Percentiles rank a stretch among this genome's conserved stretches.
phyloP scores from a whole-genome alignment of 1,140 invertebrate species.

The Microplitis demolitor region DNA sequence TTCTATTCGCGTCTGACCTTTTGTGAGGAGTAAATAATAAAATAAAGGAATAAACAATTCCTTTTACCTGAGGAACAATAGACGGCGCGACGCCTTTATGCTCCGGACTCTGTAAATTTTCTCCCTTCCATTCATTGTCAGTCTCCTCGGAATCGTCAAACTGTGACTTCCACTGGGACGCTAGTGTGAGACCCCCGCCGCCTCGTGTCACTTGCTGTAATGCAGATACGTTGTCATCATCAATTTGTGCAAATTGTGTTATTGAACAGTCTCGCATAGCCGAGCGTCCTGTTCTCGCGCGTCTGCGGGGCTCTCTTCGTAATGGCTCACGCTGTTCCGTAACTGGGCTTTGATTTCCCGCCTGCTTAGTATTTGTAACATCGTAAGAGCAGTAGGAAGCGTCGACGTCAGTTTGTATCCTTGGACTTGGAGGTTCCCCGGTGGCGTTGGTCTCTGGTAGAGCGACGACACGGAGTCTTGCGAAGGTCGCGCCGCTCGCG shows the following conservation, averaged over 20 bases:
- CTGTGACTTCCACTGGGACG: constrained; percentile 92
- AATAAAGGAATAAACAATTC: neutral
- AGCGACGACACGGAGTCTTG: constrained; percentile 51
- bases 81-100: constrained; percentile 59
- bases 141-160: constrained; percentile 93
- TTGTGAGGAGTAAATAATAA: neutral
- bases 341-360: constrained; percentile 58
- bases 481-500: constrained; percentile 56
- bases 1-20: constrained; percentile 28
- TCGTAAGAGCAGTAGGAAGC: constrained; percentile 65
- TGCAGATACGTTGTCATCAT: constrained; percentile 90
- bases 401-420: constrained; percentile 66
- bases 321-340: constrained; percentile 58
- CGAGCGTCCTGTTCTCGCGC: constrained; percentile 51
- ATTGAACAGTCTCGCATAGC: constrained; percentile 67
- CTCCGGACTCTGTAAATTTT: constrained; percentile 74
- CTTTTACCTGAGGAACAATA: constrained; percentile 49
- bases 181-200: constrained; percentile 78
- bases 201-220: constrained; percentile 82
- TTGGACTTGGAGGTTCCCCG: constrained; percentile 63
- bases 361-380: constrained; percentile 55
- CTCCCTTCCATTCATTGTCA: constrained; percentile 90
- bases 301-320: constrained; percentile 55
- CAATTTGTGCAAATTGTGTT: constrained; percentile 89
- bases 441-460: constrained; percentile 44